Base-by-base conservation (phyloP, 2,888 invertebrate genomes). In the Drosophila flavopinicola region DNA sequence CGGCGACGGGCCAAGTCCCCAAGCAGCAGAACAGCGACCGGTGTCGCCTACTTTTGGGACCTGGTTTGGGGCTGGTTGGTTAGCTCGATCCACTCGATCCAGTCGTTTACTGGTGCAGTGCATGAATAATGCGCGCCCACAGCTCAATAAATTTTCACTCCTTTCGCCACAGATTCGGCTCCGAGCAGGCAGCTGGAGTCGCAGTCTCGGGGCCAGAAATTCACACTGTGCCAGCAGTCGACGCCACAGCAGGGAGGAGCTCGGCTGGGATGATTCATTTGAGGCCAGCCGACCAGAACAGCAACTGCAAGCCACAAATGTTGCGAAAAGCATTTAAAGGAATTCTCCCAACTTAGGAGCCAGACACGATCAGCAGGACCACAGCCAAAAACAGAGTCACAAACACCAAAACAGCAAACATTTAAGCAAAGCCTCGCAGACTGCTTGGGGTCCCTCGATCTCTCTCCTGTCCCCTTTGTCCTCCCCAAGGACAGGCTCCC, bases 101-200 rank as follows among this genome's bases (percentile, higher is more conserved):
- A 53, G 20, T 49, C 15, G 53, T 54, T 52, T 61, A 54, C 41
- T 57, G 61, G 63, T 77, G 66, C 78, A 82, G 77, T 75, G 85
- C 89, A 89, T 89, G 89, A 89, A 89, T 90, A 90, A 89, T 90
- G 90, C 83, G 88, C 88, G 85, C 90, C 90, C 88, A 85, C 87
- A 87, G 88, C 87, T 89, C 85, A 88, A 90, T 90, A 90, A 90
- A 90, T 90, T 88, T 89, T 84, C 87, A 88, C 88, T 88, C 86
- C 83, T 87, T 77, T 78, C 77, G 78, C 86, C 79, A 77, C 58
- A 64, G 63, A 47, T 51, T 51, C 69, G 66, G 57, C 53, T 63
- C 70, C 20, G 20, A 20, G 20, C 2, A 2, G 2, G 20, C 2
- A 20, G 20, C 4, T 20, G 20, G 35, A 38, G 38, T 35, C 53